Evolutionary conservation across 2,888 invertebrate genomes (phyloP).

Genomic region (Pammene fasciana): DNA sequence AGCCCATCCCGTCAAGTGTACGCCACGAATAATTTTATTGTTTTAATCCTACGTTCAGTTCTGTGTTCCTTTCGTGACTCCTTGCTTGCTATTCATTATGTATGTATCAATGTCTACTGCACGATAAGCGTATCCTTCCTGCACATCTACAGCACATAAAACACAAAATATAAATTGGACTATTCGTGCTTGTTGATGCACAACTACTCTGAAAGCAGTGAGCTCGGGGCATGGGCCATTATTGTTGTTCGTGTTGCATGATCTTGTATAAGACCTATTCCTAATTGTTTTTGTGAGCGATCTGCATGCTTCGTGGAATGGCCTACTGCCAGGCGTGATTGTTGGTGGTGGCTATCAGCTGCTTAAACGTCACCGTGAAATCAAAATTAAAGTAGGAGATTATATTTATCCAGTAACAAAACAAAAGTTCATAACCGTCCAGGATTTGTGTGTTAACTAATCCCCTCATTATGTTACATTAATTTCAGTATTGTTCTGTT

Average conservation of each 20-base stretch:
- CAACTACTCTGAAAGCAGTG: constrained; percentile 69
- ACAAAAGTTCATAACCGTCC: constrained; percentile 21
- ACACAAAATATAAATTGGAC: constrained; percentile 71
- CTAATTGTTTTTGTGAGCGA: constrained; percentile 72
- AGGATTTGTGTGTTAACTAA: constrained; percentile 23
- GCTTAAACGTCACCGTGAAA: constrained; percentile 67
- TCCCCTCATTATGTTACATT: constrained; percentile 36
- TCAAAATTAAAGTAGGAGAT: constrained; percentile 41
- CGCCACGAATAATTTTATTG: constrained; percentile 63
- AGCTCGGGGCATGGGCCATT: constrained; percentile 77
- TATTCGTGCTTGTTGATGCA: constrained; percentile 80
- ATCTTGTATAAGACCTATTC: constrained; percentile 70
- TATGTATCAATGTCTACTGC: constrained; percentile 75
- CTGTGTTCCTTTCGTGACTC: constrained; percentile 69
- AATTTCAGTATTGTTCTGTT: constrained; percentile 34
- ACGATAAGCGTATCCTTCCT: constrained; percentile 78
- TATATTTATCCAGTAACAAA: constrained; percentile 27
- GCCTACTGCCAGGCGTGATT: constrained; percentile 73
- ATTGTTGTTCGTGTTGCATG: constrained; percentile 82
- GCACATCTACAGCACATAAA: constrained; percentile 77
- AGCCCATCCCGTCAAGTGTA: constrained; percentile 72
- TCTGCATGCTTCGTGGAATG: constrained; percentile 80
- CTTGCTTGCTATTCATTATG: constrained; percentile 76
- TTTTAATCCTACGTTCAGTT: constrained; percentile 66
- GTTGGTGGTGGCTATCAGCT: constrained; percentile 73